Percentiles rank a stretch among this genome's conserved stretches.
These are phyloP conservation scores for Neocrepidodera transversa DNA, from an alignment of 2,888 invertebrate genomes.

Conservation along the genomic window DNA sequence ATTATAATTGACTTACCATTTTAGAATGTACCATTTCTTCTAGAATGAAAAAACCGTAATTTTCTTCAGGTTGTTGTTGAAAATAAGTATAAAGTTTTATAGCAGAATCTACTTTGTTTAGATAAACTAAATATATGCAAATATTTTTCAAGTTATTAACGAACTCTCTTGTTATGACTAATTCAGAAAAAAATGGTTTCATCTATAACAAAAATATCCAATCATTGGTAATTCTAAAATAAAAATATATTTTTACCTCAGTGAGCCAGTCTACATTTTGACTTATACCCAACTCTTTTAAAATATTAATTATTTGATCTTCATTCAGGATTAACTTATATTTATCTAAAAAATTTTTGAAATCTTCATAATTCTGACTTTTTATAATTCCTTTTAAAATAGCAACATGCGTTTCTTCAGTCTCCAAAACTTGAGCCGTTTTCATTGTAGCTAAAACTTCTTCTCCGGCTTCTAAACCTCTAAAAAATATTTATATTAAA, in stretches of 20 bases:
- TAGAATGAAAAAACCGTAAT: conserved; percentile 66
- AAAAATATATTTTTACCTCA: conserved; percentile 32
- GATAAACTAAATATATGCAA: conserved; percentile 64
- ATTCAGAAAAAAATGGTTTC: conserved; percentile 30
- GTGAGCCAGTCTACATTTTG: conserved; percentile 38
- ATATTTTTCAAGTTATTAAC: conserved; percentile 51
- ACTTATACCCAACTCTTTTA: conserved; percentile 60
- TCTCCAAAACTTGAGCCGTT: conserved; percentile 62
- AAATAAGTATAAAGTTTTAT: conserved; percentile 63
- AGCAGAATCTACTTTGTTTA: conserved; percentile 62
- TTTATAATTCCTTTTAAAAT: conserved; percentile 63
- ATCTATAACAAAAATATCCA: conserved; percentile 41
- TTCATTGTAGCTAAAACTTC: conserved; percentile 67
- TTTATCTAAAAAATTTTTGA: conserved; percentile 58
- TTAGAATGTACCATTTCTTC: conserved; percentile 67
- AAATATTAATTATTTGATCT: conserved; percentile 57
- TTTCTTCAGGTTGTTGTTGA: conserved; percentile 61
- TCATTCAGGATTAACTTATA: conserved; percentile 51
- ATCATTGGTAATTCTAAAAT: neutral
- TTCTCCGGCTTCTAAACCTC: conserved; percentile 60
- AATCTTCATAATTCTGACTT: conserved; percentile 57
- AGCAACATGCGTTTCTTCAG: conserved; percentile 63
- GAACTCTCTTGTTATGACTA: conserved; percentile 39
- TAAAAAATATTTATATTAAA: conserved; percentile 34
- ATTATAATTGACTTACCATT: conserved; percentile 55